Base-by-base conservation (phyloP, 92 coral and sea anemone species). In the Pocillopora grandis region DNA sequence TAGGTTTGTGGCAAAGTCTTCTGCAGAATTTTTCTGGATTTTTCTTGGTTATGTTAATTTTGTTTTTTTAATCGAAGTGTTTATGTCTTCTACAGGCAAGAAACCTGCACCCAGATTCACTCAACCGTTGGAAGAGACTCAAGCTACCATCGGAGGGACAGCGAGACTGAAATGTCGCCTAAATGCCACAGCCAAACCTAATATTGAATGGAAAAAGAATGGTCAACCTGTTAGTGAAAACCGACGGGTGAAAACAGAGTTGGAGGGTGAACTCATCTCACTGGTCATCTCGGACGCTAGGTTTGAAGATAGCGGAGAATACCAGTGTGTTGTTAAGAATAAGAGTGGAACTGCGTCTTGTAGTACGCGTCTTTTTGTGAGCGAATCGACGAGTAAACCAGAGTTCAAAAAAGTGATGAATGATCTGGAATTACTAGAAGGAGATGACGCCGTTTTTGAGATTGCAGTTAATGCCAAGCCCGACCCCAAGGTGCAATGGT, bases 261-360 rank as follows among this genome's bases (percentile, higher is more conserved):
- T 83, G 76, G 92, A 92, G 63, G 98, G 95, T 35, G 89, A 80
- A 31, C 84, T 69, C 31, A 80, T 92, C 73, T 88, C 89, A 10
- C 93, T 97, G 71, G 85, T 89, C 13, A 91, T 97, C 89, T 90
- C 88, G 35, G 89, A 88, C 21, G 92, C 86, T 19, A 84, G 83
- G 21, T 76, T 75, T 35, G 93, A 85, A 13, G 97, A 97, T 76
- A 92, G 92, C 57, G 99, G 98, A 0, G 94, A 90, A 48, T 97
- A 97, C 75, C 95, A 93, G 81, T 88, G 95, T 55, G 78, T 87
- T 11, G 99, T 97, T 12, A 90, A 94, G 76, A 97, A 97, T 86
- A 92, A 93, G 20, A 87, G 87, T 48, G 99, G 99, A 16, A 83
- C 95, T 15, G 95, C 93, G 1, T 88, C 93, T 12, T 87, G 94